Conservation (phyloP, 2,888 invertebrate species). For the Ceriagrion tenellum region DNA sequence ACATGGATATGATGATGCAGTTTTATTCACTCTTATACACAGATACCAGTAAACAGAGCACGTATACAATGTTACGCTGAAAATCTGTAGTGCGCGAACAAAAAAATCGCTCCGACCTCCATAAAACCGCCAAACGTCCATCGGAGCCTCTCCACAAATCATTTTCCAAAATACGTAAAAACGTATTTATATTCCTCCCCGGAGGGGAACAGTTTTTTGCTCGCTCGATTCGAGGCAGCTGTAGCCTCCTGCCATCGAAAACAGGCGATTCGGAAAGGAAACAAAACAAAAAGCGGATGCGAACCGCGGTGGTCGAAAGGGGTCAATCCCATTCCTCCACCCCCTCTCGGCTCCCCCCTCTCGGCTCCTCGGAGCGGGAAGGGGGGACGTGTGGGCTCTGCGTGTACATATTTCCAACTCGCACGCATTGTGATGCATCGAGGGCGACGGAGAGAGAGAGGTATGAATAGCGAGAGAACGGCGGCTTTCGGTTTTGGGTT, state of each 20-base stretch:
- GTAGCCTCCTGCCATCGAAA: neutral
- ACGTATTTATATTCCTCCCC: neutral
- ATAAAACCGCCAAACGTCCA: no score
- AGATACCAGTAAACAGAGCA: no score
- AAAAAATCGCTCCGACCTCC: no score
- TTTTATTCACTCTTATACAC: no score
- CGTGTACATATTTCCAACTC: neutral
- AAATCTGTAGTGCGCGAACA: no score
- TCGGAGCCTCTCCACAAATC: no score
- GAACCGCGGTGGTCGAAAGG: neutral
- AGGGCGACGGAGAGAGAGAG: neutral
- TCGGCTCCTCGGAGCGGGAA: neutral
- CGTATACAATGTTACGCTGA: no score
- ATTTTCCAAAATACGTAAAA: no score
- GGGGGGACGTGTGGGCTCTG: no score
- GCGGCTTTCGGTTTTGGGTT: neutral
- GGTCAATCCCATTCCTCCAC: neutral
- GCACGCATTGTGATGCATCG: conserved; percentile 23
- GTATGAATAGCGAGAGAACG: neutral
- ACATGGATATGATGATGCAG: no score
- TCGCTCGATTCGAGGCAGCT: neutral
- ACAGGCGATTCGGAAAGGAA: neutral
- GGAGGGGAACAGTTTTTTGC: neutral
- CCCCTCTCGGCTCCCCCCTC: neutral
- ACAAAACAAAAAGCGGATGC: neutral